Evolutionary conservation across 2,113 vertebrate genomes (phyloP).

Genomic region (Setophaga kirtlandii): DNA sequence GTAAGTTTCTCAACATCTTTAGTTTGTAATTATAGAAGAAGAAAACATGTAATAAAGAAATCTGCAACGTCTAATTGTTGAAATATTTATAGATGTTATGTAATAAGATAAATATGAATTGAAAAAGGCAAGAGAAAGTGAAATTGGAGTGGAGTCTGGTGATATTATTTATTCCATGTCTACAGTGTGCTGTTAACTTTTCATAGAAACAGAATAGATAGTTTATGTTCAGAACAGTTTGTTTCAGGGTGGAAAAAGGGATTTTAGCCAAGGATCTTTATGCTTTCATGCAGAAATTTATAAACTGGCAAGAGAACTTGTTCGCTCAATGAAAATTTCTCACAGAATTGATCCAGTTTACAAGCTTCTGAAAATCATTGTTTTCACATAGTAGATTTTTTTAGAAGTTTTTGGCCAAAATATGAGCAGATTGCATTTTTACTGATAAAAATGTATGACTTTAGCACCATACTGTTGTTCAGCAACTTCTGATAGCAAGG

Average conservation of each 20-base stretch:
- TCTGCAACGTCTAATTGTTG: background rate
- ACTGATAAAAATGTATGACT: background rate
- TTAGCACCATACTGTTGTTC: conserved; percentile 9
- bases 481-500: conserved; percentile 1
- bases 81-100: background rate
- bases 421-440: conserved; percentile 54
- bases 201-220: conserved; percentile 21
- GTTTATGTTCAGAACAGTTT: conserved; percentile 60
- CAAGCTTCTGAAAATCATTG: conserved; percentile 39
- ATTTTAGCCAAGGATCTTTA: conserved; percentile 46
- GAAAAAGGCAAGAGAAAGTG: background rate
- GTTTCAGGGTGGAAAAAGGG: conserved; percentile 21
- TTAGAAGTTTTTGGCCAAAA: conserved; percentile 25
- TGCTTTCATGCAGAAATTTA: conserved; percentile 31
- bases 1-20: background rate
- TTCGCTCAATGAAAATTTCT: background rate
- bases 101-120: background rate
- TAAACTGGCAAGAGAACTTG: conserved; percentile 33
- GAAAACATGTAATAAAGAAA: background rate
- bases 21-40: background rate
- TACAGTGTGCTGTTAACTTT: background rate
- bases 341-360: conserved; percentile 34
- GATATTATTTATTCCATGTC: conserved; percentile 12
- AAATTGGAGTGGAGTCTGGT: background rate
- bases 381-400: conserved; percentile 49